Conservation (phyloP, 2,797 vertebrate genomes). For the Bradypus variegatus region DNA sequence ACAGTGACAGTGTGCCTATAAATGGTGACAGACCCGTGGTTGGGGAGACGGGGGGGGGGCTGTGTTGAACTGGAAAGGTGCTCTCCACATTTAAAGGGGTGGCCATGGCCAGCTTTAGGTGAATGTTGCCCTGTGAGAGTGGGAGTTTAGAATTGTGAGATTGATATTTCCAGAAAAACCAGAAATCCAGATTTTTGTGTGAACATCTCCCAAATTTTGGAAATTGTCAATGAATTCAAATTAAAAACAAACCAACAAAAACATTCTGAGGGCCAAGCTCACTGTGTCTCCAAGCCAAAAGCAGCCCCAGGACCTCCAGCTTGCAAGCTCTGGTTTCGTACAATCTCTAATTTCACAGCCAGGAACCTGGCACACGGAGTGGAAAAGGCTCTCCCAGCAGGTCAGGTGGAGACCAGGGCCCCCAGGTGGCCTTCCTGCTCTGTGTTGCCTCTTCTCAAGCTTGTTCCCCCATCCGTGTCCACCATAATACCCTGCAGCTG, state of each 20-base stretch:
- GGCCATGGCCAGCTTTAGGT: neutral
- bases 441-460: neutral
- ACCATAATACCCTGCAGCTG: neutral
- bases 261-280: neutral
- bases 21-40: neutral
- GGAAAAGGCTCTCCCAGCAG: neutral
- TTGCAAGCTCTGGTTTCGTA: neutral
- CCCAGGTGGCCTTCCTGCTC: neutral
- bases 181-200: neutral
- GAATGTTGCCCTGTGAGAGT: neutral
- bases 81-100: rapidly evolving
- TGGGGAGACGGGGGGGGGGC: neutral
- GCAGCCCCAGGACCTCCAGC: neutral
- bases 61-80: neutral
- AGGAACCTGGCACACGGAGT: neutral
- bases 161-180: neutral
- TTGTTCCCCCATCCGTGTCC: neutral
- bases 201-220: neutral
- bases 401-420: neutral
- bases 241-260: neutral
- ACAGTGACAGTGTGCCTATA: neutral
- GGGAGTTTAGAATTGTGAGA: neutral
- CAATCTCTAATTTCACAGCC: neutral
- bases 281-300: neutral
- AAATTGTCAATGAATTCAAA: neutral